Base-by-base conservation (phyloP, 1,140 invertebrate species). In the Drosophila pectinifera region DNA sequence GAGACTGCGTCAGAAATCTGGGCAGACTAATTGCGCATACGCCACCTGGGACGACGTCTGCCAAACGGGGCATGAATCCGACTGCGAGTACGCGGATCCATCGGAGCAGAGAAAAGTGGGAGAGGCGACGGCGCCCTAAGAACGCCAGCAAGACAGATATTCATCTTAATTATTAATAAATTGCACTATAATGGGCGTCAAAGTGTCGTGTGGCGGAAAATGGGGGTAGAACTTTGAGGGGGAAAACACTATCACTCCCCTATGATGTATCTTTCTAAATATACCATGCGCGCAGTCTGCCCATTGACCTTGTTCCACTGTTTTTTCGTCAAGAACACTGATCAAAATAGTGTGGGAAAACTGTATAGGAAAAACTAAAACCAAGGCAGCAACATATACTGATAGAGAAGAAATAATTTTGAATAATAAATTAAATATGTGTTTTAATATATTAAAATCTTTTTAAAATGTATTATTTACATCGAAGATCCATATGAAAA, bases 141-240 rank as follows among this genome's bases (percentile, higher is more conserved):
- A 57, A 28, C 41, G 28, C 42, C 20, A 16, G 43, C 26, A 38
- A 48, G 59, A 46, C 58, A 64, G 70, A 74, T 73, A 74, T 55
- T 73, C 72, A 73, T 74, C 43, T 76, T 76, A 75, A 76, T 76
- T 76, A 67, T 75, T 75, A 57, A 75, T 75, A 75, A 75, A 75
- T 75, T 75, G 72, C 74, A 42, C 14, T 62, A 36, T 54, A 76
- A 76, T 76, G 73, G 73, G 41, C 53, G 54, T 59, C 72, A 74
- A 74, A 67, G 63, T 68, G 73, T 68, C 63, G 56, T 68, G 49
- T n/a, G 62, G 55, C 62, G 55, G 55, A 54, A 68, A 77, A 68
- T 77, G 61, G 48, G 73, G 73, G 72, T 57, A 75, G 28, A 49
- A 64, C 42, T 41, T 42, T 22, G n/a, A 26, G 20, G 16, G 13